Evolutionary conservation across 2,797 vertebrate species (phyloP).

Genomic region (Onychomys arenicola): DNA sequence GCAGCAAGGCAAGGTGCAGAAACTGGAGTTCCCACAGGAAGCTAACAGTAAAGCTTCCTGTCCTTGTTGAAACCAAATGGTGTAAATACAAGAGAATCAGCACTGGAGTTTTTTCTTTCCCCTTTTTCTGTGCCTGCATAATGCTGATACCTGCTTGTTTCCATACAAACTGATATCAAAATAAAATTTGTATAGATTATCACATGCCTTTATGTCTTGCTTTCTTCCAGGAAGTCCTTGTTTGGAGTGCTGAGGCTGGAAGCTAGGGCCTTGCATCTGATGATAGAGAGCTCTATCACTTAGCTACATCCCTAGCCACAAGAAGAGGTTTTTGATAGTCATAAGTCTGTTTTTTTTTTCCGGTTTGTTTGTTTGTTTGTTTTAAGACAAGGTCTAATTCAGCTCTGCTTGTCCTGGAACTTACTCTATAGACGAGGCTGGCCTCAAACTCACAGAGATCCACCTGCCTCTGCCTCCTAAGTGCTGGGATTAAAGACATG

Average conservation of each 20-base stretch:
- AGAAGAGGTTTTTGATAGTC: neutral
- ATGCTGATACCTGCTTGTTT: constrained; percentile 79
- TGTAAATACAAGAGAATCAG: constrained; percentile 69
- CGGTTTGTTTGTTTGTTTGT: no score
- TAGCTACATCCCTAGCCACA: neutral
- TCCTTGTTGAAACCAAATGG: constrained; percentile 91
- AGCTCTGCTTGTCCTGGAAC: neutral
- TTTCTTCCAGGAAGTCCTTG: constrained; percentile 61
- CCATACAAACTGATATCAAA: constrained; percentile 81
- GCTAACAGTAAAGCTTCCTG: constrained; percentile 90
- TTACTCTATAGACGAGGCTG: neutral
- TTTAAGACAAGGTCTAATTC: neutral
- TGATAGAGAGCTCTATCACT: neutral
- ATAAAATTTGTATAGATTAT: constrained; percentile 86
- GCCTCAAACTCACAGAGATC: neutral
- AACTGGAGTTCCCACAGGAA: constrained; percentile 90
- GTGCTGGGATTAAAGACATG: neutral
- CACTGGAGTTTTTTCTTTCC: constrained; percentile 59
- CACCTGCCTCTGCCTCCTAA: no score
- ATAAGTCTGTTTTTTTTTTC: neutral
- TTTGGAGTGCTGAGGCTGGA: neutral
- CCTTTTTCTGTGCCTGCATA: constrained; percentile 76
- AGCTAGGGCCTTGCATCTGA: neutral
- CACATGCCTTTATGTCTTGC: constrained; percentile 69
- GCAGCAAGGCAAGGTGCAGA: constrained; percentile 92